Percentiles rank a stretch among this genome's conserved stretches.
Conservation (phyloP, 2,888 invertebrate genomes). For the Oconnorella tubifera region DNA sequence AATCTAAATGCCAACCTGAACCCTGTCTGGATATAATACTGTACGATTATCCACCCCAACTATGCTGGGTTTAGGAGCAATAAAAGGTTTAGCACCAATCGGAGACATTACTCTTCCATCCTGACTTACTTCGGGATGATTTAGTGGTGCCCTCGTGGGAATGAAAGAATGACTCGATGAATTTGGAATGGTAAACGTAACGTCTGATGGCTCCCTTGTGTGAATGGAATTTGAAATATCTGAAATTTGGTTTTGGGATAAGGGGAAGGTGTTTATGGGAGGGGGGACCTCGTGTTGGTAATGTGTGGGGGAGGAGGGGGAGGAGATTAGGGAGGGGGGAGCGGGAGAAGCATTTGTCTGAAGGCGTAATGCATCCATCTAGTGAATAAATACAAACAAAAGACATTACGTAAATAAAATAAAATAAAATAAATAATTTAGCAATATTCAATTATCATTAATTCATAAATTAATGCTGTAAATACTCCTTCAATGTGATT, state of each 20-base stretch:
- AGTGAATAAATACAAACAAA: not conserved
- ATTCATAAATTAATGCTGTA: not conserved
- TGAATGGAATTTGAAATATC: not conserved
- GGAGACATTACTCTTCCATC: too few species aligned
- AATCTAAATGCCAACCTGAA: too few species aligned
- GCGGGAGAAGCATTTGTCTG: not conserved
- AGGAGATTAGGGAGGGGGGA: not conserved
- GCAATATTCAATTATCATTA: not conserved
- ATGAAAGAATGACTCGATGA: too few species aligned
- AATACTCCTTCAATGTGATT: too few species aligned
- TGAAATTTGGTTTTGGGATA: too few species aligned
- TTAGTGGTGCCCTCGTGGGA: not conserved
- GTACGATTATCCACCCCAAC: too few species aligned
- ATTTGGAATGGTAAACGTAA: too few species aligned
- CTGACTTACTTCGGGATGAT: too few species aligned
- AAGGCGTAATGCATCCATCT: not conserved
- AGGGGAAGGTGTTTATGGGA: too few species aligned
- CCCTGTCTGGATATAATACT: too few species aligned
- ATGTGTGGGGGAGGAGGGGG: not conserved
- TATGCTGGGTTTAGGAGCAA: too few species aligned
- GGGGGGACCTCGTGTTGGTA: not conserved
- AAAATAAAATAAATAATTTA: conserved; percentile 6
- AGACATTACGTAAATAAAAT: not conserved
- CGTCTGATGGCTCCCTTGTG: not conserved
- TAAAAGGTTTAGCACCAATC: too few species aligned